A percentile compares a stretch with the other conserved stretches of the same genome.
These are phyloP conservation scores for Troilus luridus DNA, from an alignment of 2,888 invertebrate species.

Conservation along the genomic window DNA sequence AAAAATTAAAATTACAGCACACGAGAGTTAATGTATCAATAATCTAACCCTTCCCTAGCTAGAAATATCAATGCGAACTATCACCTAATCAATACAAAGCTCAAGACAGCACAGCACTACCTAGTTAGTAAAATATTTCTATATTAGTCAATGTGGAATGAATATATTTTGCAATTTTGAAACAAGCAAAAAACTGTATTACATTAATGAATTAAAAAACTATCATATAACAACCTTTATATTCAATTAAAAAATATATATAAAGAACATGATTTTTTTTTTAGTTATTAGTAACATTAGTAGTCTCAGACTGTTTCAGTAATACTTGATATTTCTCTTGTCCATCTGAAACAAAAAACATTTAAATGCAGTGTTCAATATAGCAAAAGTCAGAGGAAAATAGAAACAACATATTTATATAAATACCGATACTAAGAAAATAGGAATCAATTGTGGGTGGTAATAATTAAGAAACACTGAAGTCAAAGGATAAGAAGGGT, in stretches of 20 bases:
- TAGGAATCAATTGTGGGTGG: too few relatives aligned
- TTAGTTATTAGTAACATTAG: not conserved
- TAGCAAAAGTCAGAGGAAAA: not conserved
- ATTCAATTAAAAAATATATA: not conserved
- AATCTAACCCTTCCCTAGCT: not conserved
- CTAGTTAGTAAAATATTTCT: not conserved
- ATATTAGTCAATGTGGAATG: not conserved
- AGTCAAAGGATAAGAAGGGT: too few relatives aligned
- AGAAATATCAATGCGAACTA: not conserved
- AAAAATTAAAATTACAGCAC: not conserved
- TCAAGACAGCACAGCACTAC: not conserved
- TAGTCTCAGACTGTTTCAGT: conserved; percentile 47
- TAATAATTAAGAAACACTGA: too few relatives aligned
- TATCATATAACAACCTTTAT: not conserved
- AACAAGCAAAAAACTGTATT: not conserved
- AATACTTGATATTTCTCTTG: conserved; percentile 51
- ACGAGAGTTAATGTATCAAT: not conserved
- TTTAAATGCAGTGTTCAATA: not conserved
- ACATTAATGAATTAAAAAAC: not conserved
- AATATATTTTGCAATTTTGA: not conserved
- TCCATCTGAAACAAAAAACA: conserved; percentile 46
- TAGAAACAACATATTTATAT: not conserved
- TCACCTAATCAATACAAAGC: not conserved
- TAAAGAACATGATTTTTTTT: not conserved
- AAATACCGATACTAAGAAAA: too few relatives aligned